Base-by-base conservation (phyloP, 2,797 vertebrate species). In the Psittacula echo region DNA sequence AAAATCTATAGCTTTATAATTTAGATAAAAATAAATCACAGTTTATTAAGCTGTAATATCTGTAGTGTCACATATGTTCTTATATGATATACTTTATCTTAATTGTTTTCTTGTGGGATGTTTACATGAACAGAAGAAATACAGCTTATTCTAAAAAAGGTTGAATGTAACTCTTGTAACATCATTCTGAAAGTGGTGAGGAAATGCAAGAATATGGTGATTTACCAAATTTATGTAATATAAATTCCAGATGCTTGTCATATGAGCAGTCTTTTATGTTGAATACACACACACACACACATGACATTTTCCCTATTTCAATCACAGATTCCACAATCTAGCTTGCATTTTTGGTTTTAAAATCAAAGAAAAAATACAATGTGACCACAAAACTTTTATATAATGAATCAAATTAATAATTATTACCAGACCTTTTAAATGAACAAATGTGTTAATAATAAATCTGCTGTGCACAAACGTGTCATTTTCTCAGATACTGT, bases 351-450 rank as follows among this genome's bases (percentile, higher is more conserved):
- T 96, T 79, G 3, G 20, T 87, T 86, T 95, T 74, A 72, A 92
- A 85, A 78, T 53, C 32, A 89, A 88, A 77, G 41, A 76, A 85
- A 70, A 2, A 74, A 94, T 66, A 70, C 90, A n/a, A 71, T 61
- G 41, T 37, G 41, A 70, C 44, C 76, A 66, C 62, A 85, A 56
- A 54, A 56, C 45, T 78, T 94, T 67, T 67, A 15, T 58, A 42
- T 74, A 50, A 67, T 89, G 23, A 73, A 91, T 74, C 70, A 87
- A 80, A 89, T 85, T 72, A 92, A 79, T 93, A 75, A 93, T 81
- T 89, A 74, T 92, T 92, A 85, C 58, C 37, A 93, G 76, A 93
- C 34, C 11, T 83, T 32, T 89, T 93, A 95, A 95, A 95, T 70
- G 58, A 91, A 37, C n/a, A 86, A 85, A 78, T 74, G 48, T 75